Evolutionary conservation across 2,797 vertebrate genomes (phyloP), one percentile per base, ranked within the genome.

Genomic region (Oryzias dopingdopingensis): DNA sequence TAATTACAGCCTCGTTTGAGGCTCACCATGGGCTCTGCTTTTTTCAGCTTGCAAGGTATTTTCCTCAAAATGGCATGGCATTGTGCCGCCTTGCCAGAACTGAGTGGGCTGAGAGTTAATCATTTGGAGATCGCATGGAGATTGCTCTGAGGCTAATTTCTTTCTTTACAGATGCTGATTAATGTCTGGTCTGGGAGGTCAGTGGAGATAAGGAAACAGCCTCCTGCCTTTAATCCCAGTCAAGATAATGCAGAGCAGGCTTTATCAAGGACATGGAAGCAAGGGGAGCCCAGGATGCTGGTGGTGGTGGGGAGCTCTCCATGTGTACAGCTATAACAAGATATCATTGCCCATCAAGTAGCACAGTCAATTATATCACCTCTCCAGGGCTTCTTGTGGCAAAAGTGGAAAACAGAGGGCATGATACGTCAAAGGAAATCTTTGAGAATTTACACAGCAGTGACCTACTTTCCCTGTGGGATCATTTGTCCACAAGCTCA

Each of bases 101-200:
- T 70, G 73, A 83, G 82, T 68, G 69, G 79, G 78, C 48, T 68
- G 70, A 79, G 81, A 81, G 85, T 87, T 91, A 90, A 87, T 91
- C 85, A 88, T 82, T 82, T 70, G 49, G 76, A 88, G 88, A 91
- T 91, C 76, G 82, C 82, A 77, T 60, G 66, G 63, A 76, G 87
- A 90, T 92, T 88, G 83, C 76, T 86, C 59, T 62, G 74, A 85
- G 86, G 84, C 85, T 90, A 88, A 91, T 91, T 90, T 90, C 86
- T 90, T 81, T 81, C 88, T 85, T 88, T 86, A 81, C 79, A 73
- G 69, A 84, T 65, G 78, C 81, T 91, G 89, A 92, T 92, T 91
- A 90, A 91, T 91, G 89, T 69, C 77, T 71, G 70, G 80, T 87
- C 79, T 74, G 82, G 32, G 77, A 89, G 87, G 88, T 90, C 85